A percentile compares a stretch with the other conserved stretches of the same genome.
phyloP scores from a whole-genome alignment of 2,888 invertebrate genomes.

The Folsomia manolachei region DNA sequence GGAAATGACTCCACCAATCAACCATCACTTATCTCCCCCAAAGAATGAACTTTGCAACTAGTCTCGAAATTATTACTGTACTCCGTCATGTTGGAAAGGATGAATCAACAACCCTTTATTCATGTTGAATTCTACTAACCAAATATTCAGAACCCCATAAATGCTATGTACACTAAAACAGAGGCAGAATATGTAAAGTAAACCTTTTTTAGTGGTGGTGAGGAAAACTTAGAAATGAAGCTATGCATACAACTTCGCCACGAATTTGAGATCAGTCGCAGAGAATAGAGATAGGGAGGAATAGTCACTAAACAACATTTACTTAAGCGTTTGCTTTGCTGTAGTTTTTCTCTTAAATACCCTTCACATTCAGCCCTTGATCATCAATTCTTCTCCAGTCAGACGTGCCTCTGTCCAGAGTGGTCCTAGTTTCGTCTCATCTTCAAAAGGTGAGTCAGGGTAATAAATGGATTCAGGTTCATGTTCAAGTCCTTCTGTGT shows the following conservation, averaged over 20 bases:
- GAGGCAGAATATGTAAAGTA: neutral
- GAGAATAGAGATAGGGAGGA: neutral
- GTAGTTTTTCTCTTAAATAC: conserved; percentile 16
- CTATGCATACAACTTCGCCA: too few relatives aligned
- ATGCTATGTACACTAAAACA: neutral
- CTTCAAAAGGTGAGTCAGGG: too few relatives aligned
- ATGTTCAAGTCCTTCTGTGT: neutral
- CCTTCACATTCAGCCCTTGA: neutral
- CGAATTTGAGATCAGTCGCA: neutral
- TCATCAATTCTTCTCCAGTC: conserved; percentile 11
- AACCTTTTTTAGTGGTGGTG: neutral
- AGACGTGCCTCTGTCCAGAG: neutral
- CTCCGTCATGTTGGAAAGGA: neutral
- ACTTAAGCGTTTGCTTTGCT: too few relatives aligned
- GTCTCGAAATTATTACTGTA: neutral
- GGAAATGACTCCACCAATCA: neutral
- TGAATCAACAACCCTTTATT: neutral
- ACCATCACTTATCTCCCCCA: neutral
- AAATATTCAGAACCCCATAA: too few relatives aligned
- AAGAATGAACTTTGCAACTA: neutral
- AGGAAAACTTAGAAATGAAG: neutral
- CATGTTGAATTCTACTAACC: neutral
- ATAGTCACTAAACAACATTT: too few relatives aligned
- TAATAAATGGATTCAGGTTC: too few relatives aligned
- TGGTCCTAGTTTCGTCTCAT: conserved; percentile 3